Percentiles rank a stretch among this genome's conserved stretches.
Conservation (phyloP, 2,113 vertebrate genomes). For the Mastomys coucha region DNA sequence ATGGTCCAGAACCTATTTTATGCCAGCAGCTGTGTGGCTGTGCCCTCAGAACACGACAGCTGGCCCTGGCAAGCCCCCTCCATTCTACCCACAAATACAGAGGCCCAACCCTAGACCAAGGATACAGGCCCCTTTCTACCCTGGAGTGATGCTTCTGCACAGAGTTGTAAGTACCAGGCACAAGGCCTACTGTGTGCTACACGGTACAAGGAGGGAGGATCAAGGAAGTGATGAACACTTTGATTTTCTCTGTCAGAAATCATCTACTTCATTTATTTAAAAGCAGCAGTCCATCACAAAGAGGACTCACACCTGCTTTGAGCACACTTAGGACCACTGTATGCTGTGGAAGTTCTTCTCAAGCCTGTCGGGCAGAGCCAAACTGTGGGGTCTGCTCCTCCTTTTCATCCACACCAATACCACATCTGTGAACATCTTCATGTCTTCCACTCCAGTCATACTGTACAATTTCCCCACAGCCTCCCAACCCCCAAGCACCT, state of each 20-base stretch:
- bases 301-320: neutral
- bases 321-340: neutral
- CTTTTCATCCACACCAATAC: neutral
- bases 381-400: neutral
- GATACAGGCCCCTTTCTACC: neutral
- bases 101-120: too few species aligned
- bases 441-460: neutral
- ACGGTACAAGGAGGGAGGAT: constrained; percentile 11
- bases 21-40: accelerated
- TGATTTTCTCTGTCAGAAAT: neutral
- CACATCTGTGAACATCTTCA: neutral
- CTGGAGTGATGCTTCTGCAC: neutral
- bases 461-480: neutral
- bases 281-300: neutral
- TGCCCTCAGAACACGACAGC: neutral
- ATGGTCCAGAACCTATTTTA: neutral
- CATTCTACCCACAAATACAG: neutral
- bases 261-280: neutral
- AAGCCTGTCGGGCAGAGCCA: neutral
- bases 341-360: neutral
- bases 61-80: neutral
- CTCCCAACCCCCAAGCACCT: neutral
- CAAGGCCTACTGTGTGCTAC: neutral
- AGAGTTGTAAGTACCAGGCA: neutral
- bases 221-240: neutral